Conservation (phyloP, 2,888 invertebrate genomes). For the Dascillus cervinus region DNA sequence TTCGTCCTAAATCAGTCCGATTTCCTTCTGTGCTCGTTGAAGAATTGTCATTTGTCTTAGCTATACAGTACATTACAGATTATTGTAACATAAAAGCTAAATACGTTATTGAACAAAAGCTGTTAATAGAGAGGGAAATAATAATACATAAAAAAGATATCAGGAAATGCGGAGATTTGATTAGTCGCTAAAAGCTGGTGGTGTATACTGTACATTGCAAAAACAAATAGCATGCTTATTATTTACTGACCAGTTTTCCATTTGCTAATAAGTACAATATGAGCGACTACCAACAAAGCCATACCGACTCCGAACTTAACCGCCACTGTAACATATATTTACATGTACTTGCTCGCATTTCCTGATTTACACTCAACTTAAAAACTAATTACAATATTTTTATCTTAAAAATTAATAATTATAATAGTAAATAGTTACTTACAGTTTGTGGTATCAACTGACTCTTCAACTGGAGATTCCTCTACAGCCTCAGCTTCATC, state of each 20-base stretch:
- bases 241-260: constrained; percentile 69
- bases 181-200: constrained; percentile 10
- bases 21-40: no score
- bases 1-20: constrained; percentile 41
- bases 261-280: constrained; percentile 76
- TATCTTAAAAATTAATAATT: no score
- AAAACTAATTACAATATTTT: no score
- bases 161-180: constrained; percentile 12
- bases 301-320: constrained; percentile 80
- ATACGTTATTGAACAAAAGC: constrained; percentile 2
- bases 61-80: no score
- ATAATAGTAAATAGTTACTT: constrained; percentile 10
- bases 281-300: constrained; percentile 76
- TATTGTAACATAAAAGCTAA: no score
- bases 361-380: constrained; percentile 41
- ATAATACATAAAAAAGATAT: constrained; percentile 7
- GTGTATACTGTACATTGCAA: no score
- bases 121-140: constrained; percentile 2
- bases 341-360: constrained; percentile 35
- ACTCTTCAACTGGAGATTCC: no score
- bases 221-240: constrained; percentile 19
- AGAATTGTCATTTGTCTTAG: no score
- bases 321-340: constrained; percentile 68
- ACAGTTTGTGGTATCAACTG: no score
- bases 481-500: no score